Evolutionary conservation across 2,797 vertebrate species (phyloP), one percentile per base, ranked within the genome.

Genomic region (Oryzias sinensis): DNA sequence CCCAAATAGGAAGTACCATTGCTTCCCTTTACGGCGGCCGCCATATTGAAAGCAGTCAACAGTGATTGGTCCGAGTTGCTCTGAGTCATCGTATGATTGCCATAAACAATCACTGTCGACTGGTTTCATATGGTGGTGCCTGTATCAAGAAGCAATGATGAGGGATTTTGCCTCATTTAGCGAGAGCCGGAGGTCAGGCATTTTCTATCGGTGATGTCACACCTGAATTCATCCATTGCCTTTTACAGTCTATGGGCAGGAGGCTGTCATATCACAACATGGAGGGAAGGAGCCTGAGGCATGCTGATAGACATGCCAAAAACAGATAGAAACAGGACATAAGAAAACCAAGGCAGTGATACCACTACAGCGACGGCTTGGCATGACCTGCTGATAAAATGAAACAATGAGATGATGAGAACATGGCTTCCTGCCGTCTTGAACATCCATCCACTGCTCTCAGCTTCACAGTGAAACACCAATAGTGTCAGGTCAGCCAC

Each of bases 181-280:
- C 20, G 20, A 22, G 20, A 22, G 20, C 20, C 20, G 20, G 20
- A 22, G 20, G 20, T 22, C 2, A 22, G 20, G 20, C 20, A 3
- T 22, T 22, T 22, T 22, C 20, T 3, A 22, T 22, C 20, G 20
- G 20, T 22, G 20, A 22, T 22, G 20, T 22, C 20, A 22, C 20
- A 22, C 20, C 20, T 22, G 20, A 22, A 22, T 22, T 22, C 20
- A 3, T 22, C 20, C 20, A 22, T 22, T 22, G 20, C 20, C 20
- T 22, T 22, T 22, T 22, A 22, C 20, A 22, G 20, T 22, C 20
- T 22, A 22, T 22, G 20, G 20, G 20, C 20, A 61, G 33, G 43
- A 40, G 77, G 67, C 44, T 65, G 59, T 59, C 56, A 57, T 56
- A 68, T 80, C 72, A 54, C 62, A 74, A 77, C 50, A 62, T 43